Evolutionary conservation across 2,113 vertebrate genomes (phyloP).

Genomic region (Cricetomys ansorgei): DNA sequence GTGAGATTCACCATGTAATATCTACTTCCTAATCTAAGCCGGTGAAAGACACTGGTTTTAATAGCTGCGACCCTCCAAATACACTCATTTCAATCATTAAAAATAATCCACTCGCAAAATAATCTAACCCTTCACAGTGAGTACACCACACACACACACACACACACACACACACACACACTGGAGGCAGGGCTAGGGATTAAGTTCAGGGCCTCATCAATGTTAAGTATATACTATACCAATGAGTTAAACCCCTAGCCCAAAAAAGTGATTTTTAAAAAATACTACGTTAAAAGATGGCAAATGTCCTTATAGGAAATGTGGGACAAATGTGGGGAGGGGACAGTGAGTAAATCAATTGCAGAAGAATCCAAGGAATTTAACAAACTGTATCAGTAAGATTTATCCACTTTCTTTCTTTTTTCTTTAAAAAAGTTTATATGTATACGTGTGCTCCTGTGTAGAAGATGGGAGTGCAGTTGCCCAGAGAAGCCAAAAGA

Average conservation of each 20-base stretch:
- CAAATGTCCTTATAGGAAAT: slow-evolving; percentile 24
- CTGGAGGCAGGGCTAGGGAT: not conserved
- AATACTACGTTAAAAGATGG: slow-evolving; percentile 15
- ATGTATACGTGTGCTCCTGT: not conserved
- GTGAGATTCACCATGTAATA: not conserved
- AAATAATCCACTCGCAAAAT: not conserved
- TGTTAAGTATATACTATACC: not conserved
- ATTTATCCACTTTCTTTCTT: not conserved
- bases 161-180: not conserved
- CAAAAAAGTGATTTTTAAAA: not conserved
- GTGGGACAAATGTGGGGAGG: not conserved
- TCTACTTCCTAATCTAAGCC: not conserved
- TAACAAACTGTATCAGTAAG: not conserved
- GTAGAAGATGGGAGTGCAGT: not conserved
- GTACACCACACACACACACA: not conserved
- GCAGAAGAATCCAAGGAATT: slow-evolving; percentile 21
- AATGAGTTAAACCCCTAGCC: not conserved
- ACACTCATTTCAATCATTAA: slow-evolving; percentile 20
- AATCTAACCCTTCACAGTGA: slow-evolving; percentile 32
- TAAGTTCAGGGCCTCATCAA: not conserved
- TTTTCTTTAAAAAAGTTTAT: not conserved
- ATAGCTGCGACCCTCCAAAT: not conserved
- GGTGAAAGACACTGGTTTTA: not conserved
- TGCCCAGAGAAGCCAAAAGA: not conserved
- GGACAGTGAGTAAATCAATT: not conserved